Conservation (phyloP, 2,797 vertebrate genomes). For the Falco columbarius region DNA sequence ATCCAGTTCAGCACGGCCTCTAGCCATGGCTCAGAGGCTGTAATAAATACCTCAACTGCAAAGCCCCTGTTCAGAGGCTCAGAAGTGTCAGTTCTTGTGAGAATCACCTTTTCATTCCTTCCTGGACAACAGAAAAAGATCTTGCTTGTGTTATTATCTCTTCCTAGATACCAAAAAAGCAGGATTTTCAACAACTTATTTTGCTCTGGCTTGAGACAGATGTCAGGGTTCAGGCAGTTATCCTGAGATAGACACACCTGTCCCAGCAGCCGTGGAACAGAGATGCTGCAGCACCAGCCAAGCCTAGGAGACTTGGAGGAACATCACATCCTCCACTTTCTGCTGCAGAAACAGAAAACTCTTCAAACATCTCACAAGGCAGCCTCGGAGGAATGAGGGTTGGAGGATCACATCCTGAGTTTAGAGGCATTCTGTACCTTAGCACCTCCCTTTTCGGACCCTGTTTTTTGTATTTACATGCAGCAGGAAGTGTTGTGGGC, state of each 20-base stretch:
- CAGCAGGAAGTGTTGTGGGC: not conserved
- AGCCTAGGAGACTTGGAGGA: not conserved
- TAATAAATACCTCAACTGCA: not conserved
- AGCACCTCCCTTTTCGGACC: not conserved
- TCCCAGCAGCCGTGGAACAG: not conserved
- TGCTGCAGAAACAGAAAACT: not conserved
- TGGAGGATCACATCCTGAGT: not conserved
- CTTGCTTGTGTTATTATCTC: not conserved
- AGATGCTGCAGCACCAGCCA: not conserved
- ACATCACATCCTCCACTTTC: not conserved
- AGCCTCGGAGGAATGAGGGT: not conserved
- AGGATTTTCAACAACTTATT: not conserved
- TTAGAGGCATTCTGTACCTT: not conserved
- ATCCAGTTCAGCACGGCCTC: not conserved
- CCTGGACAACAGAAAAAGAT: not conserved
- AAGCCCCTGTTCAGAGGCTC: not conserved
- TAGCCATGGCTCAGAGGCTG: not conserved
- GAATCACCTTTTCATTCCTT: not conserved
- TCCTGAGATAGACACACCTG: not conserved
- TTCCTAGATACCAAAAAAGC: not conserved
- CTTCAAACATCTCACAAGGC: accelerated
- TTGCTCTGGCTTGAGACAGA: not conserved
- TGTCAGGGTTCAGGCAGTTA: not conserved
- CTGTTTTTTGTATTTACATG: not conserved
- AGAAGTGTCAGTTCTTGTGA: not conserved